Evolutionary conservation across 2,113 vertebrate species (phyloP).

Genomic region (Sterrhoptilus dennistouni): DNA sequence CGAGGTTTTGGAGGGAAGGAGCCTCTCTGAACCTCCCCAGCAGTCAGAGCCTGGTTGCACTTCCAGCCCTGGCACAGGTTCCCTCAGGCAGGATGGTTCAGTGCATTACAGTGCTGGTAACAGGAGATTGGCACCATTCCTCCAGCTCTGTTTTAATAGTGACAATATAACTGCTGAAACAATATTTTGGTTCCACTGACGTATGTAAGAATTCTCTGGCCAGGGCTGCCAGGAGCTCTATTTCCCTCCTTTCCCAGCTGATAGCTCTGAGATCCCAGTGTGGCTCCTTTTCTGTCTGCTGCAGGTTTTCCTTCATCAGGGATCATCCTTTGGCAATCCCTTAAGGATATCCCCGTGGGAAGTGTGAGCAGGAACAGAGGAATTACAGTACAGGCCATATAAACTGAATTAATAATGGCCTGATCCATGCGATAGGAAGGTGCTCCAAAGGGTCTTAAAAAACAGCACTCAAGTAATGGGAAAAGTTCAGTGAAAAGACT

Average conservation of each 20-base stretch:
- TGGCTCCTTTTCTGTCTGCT: not conserved
- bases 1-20: not conserved
- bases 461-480: too few species aligned
- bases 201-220: not conserved
- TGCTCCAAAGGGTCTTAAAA: not conserved
- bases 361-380: accelerated
- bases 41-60: not conserved
- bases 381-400: accelerated
- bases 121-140: slow-evolving; percentile 19
- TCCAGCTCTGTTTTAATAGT: not conserved
- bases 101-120: not conserved
- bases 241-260: not conserved
- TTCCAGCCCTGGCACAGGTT: not conserved
- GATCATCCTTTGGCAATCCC: not conserved
- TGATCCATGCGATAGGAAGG: accelerated
- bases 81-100: not conserved
- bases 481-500: not conserved
- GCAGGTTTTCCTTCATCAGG: not conserved
- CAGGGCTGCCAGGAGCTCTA: not conserved
- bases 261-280: not conserved
- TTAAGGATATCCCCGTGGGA: not conserved
- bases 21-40: not conserved
- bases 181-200: slow-evolving; percentile 47
- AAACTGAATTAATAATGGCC: not conserved
- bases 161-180: slow-evolving; percentile 33